phyloP scores from a whole-genome alignment of 1,140 invertebrate species.

The Goniozus legneri region DNA sequence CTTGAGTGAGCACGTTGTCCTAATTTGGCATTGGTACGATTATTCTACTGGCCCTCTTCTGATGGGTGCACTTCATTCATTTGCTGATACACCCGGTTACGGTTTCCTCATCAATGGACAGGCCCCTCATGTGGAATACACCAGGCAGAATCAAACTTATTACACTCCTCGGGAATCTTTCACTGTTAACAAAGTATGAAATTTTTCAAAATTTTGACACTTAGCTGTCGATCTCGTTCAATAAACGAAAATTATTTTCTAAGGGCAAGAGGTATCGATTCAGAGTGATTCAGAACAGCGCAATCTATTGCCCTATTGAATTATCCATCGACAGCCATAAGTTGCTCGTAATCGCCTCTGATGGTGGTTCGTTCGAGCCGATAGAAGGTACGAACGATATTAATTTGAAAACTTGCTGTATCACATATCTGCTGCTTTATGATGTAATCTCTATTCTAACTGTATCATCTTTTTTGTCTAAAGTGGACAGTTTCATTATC shows the following conservation, averaged over 20 bases:
- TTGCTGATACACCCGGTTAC: conserved; percentile 11
- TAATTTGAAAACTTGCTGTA: not conserved
- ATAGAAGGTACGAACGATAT: conserved; percentile 17
- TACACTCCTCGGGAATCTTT: not conserved
- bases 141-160: not conserved
- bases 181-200: not conserved
- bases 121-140: not conserved
- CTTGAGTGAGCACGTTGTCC: conserved; percentile 52
- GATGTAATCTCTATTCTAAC: no score
- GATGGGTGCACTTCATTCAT: conserved; percentile 14
- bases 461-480: no score
- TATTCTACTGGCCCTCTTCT: conserved; percentile 25
- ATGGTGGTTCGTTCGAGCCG: conserved; percentile 57
- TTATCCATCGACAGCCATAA: conserved; percentile 56
- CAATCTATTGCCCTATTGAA: conserved; percentile 48
- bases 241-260: not conserved
- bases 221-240: no score
- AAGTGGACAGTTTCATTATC: conserved; percentile 29
- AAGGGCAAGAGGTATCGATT: conserved; percentile 52
- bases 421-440: no score
- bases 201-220: not conserved
- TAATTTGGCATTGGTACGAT: conserved; percentile 56
- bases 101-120: conserved; percentile 19
- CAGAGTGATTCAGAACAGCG: conserved; percentile 44
- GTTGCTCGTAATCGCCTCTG: conserved; percentile 52